Percentiles rank a stretch among this genome's conserved stretches.
phyloP scores from a whole-genome alignment of 2,888 invertebrate genomes.

The Maniola hyperantus region DNA sequence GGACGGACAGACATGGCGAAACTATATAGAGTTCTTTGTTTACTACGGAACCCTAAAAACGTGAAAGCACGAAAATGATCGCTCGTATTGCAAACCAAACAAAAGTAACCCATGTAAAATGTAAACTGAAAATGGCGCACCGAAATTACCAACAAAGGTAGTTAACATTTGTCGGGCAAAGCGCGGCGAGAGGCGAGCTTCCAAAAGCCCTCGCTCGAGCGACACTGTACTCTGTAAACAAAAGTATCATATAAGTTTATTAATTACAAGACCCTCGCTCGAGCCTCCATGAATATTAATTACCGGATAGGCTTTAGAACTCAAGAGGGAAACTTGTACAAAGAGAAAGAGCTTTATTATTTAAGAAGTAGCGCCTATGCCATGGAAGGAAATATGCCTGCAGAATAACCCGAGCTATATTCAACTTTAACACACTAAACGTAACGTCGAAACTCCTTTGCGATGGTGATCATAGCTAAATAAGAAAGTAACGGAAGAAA shows the following conservation, averaged over 20 bases:
- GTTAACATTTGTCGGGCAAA: constrained; percentile 27
- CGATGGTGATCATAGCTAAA: constrained; percentile 71
- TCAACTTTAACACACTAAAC: constrained; percentile 44
- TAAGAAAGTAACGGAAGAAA: constrained; percentile 81
- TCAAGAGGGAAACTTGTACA: constrained; percentile 83
- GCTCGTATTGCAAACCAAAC: neutral
- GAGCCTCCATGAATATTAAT: constrained; percentile 82
- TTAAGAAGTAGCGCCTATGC: constrained; percentile 77
- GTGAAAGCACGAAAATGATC: constrained; percentile 4
- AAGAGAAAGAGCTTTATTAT: constrained; percentile 83
- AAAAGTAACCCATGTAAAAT: constrained; percentile 9
- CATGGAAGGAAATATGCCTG: constrained; percentile 74
- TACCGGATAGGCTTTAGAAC: constrained; percentile 82
- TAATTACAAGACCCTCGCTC: constrained; percentile 81
- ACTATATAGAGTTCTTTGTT: too few species aligned
- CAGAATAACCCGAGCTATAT: constrained; percentile 39
- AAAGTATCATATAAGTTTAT: constrained; percentile 83
- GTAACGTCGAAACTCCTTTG: constrained; percentile 52
- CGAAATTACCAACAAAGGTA: constrained; percentile 27
- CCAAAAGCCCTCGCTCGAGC: constrained; percentile 59
- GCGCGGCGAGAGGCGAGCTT: constrained; percentile 28
- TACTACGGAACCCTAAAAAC: neutral
- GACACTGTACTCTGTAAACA: constrained; percentile 74
- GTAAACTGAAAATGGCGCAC: constrained; percentile 12
- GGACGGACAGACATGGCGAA: too few species aligned